Conservation (phyloP, 2,888 invertebrate genomes). For the Capitulum mitella region DNA sequence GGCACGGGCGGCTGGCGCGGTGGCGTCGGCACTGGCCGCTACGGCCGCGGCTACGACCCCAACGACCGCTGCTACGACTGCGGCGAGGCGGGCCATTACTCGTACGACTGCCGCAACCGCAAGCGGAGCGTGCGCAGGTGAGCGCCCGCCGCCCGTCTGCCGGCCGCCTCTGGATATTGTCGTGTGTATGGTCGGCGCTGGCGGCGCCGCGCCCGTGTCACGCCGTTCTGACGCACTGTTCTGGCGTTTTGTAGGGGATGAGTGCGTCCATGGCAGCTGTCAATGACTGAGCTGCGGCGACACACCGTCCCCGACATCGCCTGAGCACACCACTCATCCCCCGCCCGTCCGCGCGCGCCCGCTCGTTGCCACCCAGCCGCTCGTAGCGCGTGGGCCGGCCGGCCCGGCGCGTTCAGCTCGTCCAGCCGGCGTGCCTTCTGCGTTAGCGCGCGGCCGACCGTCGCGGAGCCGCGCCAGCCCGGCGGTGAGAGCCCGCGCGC, state of each 20-base stretch:
- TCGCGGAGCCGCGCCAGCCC: background rate
- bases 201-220: background rate
- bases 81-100: constrained; percentile 87
- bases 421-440: background rate
- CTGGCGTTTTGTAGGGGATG: background rate
- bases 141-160: background rate
- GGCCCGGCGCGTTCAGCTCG: background rate
- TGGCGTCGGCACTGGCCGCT: constrained; percentile 41
- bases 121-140: background rate
- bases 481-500: background rate
- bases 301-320: background rate
- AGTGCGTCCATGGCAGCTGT: background rate
- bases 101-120: constrained; percentile 68
- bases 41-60: constrained; percentile 60
- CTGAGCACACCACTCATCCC: background rate
- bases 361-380: background rate
- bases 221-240: background rate
- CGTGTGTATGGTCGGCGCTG: background rate
- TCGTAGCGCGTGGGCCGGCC: background rate
- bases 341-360: background rate
- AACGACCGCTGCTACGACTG: constrained; percentile 92
- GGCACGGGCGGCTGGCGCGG: constrained; percentile 42
- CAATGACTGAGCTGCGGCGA: background rate
- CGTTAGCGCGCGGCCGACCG: no score
- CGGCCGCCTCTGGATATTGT: background rate